These are phyloP conservation scores for Frankliniella intonsa DNA, from an alignment of 2,888 invertebrate genomes.

Conservation along the genomic window DNA sequence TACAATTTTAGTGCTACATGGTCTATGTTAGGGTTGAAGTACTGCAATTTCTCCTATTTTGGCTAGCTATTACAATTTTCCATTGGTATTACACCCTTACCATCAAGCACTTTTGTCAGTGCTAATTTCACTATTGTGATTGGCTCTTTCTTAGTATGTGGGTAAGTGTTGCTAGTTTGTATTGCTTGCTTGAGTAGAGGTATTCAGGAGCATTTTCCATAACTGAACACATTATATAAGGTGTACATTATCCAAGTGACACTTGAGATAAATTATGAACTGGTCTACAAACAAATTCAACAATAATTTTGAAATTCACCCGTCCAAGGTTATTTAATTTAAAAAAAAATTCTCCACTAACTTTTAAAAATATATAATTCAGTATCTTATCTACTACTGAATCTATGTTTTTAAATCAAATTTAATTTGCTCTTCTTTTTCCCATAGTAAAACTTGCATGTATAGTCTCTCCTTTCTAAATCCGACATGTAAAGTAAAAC, in stretches of 20 bases:
- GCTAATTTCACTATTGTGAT: neutral
- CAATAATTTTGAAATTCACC: neutral
- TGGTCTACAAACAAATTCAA: neutral
- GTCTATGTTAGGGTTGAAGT: neutral
- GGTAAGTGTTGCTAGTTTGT: constrained; percentile 9
- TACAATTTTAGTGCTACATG: neutral
- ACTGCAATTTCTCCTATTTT: neutral
- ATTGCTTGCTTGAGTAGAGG: constrained; percentile 12
- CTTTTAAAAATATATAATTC: neutral
- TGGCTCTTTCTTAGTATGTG: neutral
- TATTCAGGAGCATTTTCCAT: constrained; percentile 38
- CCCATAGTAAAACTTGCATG: neutral
- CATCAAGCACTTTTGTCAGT: neutral
- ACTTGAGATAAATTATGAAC: too few species aligned
- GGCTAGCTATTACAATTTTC: neutral
- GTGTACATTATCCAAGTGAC: constrained; percentile 2
- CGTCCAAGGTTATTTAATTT: neutral
- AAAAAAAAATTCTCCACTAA: neutral
- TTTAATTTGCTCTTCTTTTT: neutral
- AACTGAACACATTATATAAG: neutral
- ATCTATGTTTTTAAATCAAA: neutral
- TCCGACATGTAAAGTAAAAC: too few species aligned
- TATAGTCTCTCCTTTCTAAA: neutral
- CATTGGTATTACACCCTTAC: too few species aligned
- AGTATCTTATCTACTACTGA: neutral